phyloP scores from a whole-genome alignment of 2,797 vertebrate species.

The Avahi laniger region DNA sequence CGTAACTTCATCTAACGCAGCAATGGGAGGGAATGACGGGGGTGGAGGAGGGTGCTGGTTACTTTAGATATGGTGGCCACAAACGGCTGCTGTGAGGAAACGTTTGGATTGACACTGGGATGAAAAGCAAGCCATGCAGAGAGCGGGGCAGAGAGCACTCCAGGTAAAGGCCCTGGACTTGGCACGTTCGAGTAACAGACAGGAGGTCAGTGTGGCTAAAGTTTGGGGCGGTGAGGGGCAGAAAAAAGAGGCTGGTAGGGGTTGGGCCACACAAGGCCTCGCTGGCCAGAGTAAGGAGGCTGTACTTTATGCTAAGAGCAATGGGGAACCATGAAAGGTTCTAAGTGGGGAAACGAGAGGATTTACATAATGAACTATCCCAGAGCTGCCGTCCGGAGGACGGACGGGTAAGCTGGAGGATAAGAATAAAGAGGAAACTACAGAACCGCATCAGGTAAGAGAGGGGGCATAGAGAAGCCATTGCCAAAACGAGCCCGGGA shows the following conservation, averaged over 20 bases:
- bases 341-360: neutral
- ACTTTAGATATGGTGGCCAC: neutral
- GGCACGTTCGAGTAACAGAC: fast-evolving
- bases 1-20: neutral
- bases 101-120: too few species aligned
- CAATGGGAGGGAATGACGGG: neutral
- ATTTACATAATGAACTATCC: neutral
- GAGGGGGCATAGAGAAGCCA: neutral
- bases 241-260: neutral
- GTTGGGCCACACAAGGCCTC: neutral
- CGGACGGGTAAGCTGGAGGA: neutral
- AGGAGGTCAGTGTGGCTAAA: neutral
- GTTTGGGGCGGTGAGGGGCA: neutral
- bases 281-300: neutral
- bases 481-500: neutral
- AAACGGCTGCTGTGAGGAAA: neutral
- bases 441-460: neutral
- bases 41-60: neutral
- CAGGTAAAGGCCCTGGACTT: neutral
- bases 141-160: fast-evolving
- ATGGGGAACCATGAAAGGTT: neutral
- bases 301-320: neutral
- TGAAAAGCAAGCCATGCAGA: neutral
- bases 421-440: neutral
- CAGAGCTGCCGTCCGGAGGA: neutral